Conservation (phyloP, 2,797 vertebrate species). For the Pempheris klunzingeri region DNA sequence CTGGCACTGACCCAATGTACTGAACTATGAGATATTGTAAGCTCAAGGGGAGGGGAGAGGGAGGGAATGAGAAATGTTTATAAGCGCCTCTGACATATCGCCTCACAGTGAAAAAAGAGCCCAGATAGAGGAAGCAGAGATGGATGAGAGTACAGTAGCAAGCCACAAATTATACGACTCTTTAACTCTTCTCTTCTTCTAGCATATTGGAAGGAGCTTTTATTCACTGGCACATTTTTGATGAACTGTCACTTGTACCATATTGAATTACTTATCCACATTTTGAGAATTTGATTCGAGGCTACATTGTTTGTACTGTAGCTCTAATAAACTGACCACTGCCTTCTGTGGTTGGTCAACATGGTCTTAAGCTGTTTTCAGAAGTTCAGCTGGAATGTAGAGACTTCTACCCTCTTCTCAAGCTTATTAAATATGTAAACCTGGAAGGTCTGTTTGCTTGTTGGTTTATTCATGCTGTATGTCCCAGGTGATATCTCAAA, state of each 20-base stretch:
- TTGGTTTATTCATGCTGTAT: conserved; percentile 16
- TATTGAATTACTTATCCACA: neutral
- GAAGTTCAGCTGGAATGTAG: neutral
- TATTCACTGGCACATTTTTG: neutral
- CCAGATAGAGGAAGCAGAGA: conserved; percentile 51
- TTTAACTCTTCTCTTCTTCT: conserved; percentile 5
- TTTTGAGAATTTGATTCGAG: conserved; percentile 16
- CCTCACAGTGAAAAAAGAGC: conserved; percentile 48
- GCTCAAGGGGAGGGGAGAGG: conserved; percentile 61
- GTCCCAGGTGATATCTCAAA: conserved; percentile 1
- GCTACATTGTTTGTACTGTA: neutral
- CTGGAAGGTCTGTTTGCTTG: neutral
- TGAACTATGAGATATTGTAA: conserved; percentile 69
- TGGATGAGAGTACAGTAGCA: conserved; percentile 38
- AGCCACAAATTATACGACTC: conserved; percentile 28
- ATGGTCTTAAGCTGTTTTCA: conserved; percentile 8
- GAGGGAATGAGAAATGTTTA: conserved; percentile 68
- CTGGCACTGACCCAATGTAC: conserved; percentile 71
- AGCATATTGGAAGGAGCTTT: neutral
- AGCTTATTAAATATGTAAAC: conserved; percentile 12
- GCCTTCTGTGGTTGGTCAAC: conserved; percentile 1
- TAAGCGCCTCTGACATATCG: conserved; percentile 63
- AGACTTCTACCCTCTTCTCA: neutral
- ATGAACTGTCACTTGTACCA: conserved; percentile 18
- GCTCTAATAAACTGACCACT: conserved; percentile 1